Evolutionary conservation across 2,113 vertebrate genomes (phyloP), one percentile per base, ranked within the genome.

Genomic region (Mesocricetus auratus): DNA sequence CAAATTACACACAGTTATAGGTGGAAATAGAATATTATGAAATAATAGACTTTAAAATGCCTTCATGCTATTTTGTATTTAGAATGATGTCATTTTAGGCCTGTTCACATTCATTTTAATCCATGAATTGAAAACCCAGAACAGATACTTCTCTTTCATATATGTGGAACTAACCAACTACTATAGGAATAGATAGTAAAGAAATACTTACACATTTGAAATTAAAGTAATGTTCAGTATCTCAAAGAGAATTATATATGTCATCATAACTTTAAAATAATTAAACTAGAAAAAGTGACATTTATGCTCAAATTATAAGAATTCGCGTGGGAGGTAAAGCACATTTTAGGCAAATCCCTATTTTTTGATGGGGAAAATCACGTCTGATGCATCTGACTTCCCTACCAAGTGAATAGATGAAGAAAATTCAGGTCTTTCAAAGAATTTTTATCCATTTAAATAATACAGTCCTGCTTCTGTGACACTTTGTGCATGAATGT

Each of bases 241-340:
- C 39, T 86, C 33, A 89, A 93, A 73, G 21, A 4, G 94, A 94
- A 91, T 87, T 83, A 73, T 5, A 66, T 29, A 82, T 33, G 16
- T 12, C 86, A 71, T 81, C 60, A 58, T 5, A 78, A 89, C 12
- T 58, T 69, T 45, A 91, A 73, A 15, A 95, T 5, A 78, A 74
- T 94, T 93, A 60, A 91, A 69, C 1, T 42, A 83, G 31, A 69
- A 81, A 81, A 71, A 58, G 17, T 66, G 2, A 22, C 31, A 60
- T 15, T 66, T 75, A n/a, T 91, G 19, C 66, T 91, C 45, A 96
- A 93, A 94, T 4, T 47, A 79, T 7, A 90, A 93, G 26, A 89
- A 89, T 53, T 87, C 64, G 39, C 86, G 26, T 69, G 50, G 78
- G 16, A 33, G 0, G 6, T 47, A 50, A 93, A 93, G 17, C 9